Base-by-base conservation (phyloP, 2,797 vertebrate genomes). In the Sebastes matsubarae region DNA sequence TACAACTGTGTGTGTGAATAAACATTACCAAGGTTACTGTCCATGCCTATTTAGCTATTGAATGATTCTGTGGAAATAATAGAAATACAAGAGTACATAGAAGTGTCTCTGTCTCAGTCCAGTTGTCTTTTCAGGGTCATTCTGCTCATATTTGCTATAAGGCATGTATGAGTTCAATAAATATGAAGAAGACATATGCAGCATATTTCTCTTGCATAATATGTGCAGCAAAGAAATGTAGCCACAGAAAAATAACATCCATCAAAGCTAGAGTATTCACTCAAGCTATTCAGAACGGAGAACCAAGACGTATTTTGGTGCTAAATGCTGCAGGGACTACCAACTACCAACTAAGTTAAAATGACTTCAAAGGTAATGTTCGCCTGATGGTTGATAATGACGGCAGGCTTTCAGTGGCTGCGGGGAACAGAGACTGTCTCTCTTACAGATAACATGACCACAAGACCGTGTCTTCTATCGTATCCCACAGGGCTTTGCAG, bases 321-420 rank as follows among this genome's bases (percentile, higher is more conserved):
- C 54, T 70, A 71, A 72, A 73, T 61, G 55, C 69, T 66, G 64
- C 55, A 46, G 32, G 54, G 60, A 80, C 61, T 18, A 63, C 52
- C 71, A 59, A 50, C 25, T 54, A 66, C 22, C 10, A 2, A 30
- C 32, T 75, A 63, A 27, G 24, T 68, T 52, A 25, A 80, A 66
- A 67, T 67, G n/a, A 68, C 69, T 60, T 77, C n/a, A 82, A 67
- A 82, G 50, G 74, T 70, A 74, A 86, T 69, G 60, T 73, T 78
- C 22, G 70, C 69, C 46, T 72, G 38, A 84, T 70, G 69, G 63
- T 60, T 64, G 30, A 81, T 75, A 78, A 82, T 52, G 36, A 58
- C 65, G 54, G 24, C 79, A 14, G 52, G 30, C 30, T 70, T 84
- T 83, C 18, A 58, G 20, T 54, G 29, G 55, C 81, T 77, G 61